Conservation (phyloP, 2,797 vertebrate genomes). For the Artibeus lituratus region DNA sequence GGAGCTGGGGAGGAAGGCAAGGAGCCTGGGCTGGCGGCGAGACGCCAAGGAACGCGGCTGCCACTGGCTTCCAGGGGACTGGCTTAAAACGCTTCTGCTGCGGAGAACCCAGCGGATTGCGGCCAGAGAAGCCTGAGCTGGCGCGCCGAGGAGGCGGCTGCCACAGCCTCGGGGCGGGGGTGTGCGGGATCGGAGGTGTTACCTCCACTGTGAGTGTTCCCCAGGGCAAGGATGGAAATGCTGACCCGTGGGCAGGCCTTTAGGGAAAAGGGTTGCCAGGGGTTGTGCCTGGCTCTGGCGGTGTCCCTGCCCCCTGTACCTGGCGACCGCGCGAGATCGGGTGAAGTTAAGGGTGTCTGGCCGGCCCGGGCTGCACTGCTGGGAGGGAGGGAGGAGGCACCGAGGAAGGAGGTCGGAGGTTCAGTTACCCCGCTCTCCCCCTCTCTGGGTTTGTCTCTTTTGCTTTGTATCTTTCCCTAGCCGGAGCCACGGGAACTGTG, state of each 20-base stretch:
- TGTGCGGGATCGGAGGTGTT: conserved; percentile 35
- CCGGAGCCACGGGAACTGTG: neutral
- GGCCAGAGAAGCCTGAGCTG: neutral
- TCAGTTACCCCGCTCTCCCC: neutral
- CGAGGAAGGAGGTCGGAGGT: conserved; percentile 39
- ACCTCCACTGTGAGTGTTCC: conserved; percentile 40
- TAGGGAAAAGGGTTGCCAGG: neutral
- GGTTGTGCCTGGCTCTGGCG: neutral
- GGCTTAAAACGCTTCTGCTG: conserved; percentile 55
- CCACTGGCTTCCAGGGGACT: conserved; percentile 49
- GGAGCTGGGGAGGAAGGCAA: conserved; percentile 46
- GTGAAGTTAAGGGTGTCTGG: conserved; percentile 75
- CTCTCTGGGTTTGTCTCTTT: conserved; percentile 51
- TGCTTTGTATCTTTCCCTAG: conserved; percentile 24
- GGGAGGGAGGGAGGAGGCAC: neutral
- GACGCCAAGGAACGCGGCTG: conserved; percentile 48
- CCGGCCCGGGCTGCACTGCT: neutral
- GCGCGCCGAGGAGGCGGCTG: neutral
- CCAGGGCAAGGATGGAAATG: neutral
- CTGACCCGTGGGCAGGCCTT: conserved; percentile 27
- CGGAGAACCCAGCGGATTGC: neutral
- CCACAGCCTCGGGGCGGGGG: neutral
- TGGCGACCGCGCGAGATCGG: neutral
- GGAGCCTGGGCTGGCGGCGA: conserved; percentile 39
- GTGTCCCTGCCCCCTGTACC: neutral